A percentile compares a stretch with the other conserved stretches of the same genome.
Conservation (phyloP, 2,888 invertebrate genomes). For the Eucriotettix oculatus region DNA sequence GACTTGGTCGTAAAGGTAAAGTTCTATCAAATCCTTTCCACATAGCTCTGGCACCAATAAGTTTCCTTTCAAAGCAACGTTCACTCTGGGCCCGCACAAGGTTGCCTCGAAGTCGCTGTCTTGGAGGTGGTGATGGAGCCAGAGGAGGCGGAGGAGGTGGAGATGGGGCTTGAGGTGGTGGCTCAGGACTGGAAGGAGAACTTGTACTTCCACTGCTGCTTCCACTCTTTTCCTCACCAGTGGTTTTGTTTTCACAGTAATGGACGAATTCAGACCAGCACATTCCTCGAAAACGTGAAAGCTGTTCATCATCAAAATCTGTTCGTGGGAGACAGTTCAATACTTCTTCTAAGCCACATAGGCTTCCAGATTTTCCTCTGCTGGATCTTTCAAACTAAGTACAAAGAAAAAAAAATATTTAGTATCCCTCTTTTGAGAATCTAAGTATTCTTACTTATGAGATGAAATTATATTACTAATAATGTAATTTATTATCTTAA, state of each 20-base stretch:
- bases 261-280: constrained; percentile 26
- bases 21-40: constrained; percentile 12
- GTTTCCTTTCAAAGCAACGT: constrained; percentile 19
- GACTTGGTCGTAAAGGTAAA: constrained; percentile 12
- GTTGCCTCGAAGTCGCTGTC: constrained; percentile 11
- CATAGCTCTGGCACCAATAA: constrained; percentile 9
- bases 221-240: constrained; percentile 3
- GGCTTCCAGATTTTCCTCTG: constrained; percentile 30
- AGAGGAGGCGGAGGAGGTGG: constrained; percentile 2
- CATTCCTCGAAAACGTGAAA: constrained; percentile 31
- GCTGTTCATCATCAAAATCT: constrained; percentile 33
- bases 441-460: too few species aligned
- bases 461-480: too few species aligned
- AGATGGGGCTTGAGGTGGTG: constrained; percentile 1
- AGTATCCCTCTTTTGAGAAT: neutral
- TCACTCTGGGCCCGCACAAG: constrained; percentile 22
- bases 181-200: neutral
- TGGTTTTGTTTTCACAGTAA: constrained; percentile 19
- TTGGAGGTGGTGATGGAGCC: constrained; percentile 4
- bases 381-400: constrained; percentile 32
- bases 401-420: constrained; percentile 2
- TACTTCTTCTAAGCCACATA: constrained; percentile 31
- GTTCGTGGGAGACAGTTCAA: constrained; percentile 30
- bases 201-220: constrained; percentile 9
- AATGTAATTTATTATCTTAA: too few species aligned